phyloP scores from a whole-genome alignment of 1,140 invertebrate genomes.

The Euwallacea fornicatus region DNA sequence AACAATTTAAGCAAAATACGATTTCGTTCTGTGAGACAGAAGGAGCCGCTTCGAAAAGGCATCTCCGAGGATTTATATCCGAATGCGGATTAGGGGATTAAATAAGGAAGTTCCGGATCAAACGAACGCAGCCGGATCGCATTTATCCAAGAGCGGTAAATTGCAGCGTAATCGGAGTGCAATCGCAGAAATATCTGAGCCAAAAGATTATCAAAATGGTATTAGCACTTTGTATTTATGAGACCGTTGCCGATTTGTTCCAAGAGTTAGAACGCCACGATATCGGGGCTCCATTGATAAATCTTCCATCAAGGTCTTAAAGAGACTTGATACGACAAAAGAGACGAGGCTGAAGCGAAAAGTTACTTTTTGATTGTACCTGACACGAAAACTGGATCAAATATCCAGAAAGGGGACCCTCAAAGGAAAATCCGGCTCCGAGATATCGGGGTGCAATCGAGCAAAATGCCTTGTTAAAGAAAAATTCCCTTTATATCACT shows the following conservation, averaged over 20 bases:
- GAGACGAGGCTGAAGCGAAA: not conserved
- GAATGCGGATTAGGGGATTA: conserved; percentile 34
- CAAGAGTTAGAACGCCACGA: too few relatives aligned
- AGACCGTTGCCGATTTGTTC: not conserved
- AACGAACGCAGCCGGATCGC: conserved; percentile 20
- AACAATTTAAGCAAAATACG: conserved; percentile 22
- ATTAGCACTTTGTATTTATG: conserved; percentile 1
- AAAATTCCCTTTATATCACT: conserved; percentile 33
- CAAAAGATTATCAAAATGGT: not conserved
- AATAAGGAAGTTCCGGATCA: conserved; percentile 36
- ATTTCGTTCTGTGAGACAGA: conserved; percentile 13
- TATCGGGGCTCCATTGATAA: not conserved
- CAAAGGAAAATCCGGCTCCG: not conserved
- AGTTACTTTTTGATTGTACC: conserved; percentile 1
- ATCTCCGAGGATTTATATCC: conserved; percentile 29
- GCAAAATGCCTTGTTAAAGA: conserved; percentile 33
- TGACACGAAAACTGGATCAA: conserved; percentile 8
- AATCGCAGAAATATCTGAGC: conserved; percentile 2
- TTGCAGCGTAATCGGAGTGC: conserved; percentile 9
- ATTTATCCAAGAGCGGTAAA: conserved; percentile 28
- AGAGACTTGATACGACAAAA: not conserved
- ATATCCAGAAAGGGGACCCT: not conserved
- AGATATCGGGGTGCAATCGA: conserved; percentile 29
- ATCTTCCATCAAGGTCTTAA: not conserved
- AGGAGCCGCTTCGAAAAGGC: conserved; percentile 15